Evolutionary conservation across 2,113 vertebrate genomes (phyloP).

Genomic region (Carlito syrichta): DNA sequence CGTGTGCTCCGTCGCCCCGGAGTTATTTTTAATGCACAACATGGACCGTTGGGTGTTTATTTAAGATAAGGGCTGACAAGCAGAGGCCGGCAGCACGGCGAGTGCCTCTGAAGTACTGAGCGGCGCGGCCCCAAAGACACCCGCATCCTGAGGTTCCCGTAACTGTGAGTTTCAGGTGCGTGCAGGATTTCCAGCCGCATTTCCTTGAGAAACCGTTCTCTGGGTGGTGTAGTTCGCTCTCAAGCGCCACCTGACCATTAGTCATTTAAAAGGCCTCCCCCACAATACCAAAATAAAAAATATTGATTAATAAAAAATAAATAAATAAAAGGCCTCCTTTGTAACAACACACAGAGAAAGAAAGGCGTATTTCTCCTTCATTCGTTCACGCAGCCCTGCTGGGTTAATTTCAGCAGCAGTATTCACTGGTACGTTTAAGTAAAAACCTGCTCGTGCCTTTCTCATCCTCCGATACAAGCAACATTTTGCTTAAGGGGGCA

Average conservation of each 20-base stretch:
- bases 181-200: fast-evolving
- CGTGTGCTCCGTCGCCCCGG: conserved; percentile 20
- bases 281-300: too few species aligned
- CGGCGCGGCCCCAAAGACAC: background rate
- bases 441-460: background rate
- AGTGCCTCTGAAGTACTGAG: background rate
- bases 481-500: background rate
- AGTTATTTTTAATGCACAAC: background rate
- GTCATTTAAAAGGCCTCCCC: background rate
- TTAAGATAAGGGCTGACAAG: conserved; percentile 49
- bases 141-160: fast-evolving
- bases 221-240: background rate
- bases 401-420: background rate
- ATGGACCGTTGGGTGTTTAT: background rate
- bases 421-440: background rate
- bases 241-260: background rate
- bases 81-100: background rate
- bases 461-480: background rate
- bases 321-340: background rate
- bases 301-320: too few species aligned
- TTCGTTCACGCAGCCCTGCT: background rate
- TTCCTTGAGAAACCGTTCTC: background rate
- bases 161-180: background rate
- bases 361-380: background rate
- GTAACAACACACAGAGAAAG: background rate